phyloP scores from a whole-genome alignment of 1,140 invertebrate species.

The Cyrtorhinus lividipennis region DNA sequence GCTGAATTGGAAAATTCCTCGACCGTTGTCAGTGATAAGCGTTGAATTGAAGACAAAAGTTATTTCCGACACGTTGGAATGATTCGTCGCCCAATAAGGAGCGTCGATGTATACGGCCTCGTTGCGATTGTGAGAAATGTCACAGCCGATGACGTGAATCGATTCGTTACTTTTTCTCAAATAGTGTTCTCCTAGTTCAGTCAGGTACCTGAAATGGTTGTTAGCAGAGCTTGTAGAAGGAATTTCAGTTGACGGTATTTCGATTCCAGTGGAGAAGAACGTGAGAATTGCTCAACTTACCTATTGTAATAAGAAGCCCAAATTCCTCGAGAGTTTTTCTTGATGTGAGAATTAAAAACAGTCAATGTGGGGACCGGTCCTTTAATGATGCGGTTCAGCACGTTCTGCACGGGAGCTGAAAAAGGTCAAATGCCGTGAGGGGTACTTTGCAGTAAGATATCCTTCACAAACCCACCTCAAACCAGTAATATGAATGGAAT shows the following conservation, averaged over 20 bases:
- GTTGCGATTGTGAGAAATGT: conserved; percentile 60
- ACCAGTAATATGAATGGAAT: too few relatives aligned
- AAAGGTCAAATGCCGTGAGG: conserved; percentile 20
- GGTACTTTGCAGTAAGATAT: neutral
- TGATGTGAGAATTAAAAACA: conserved; percentile 55
- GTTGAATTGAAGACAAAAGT: conserved; percentile 72
- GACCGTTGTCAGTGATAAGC: conserved; percentile 67
- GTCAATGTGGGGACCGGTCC: conserved; percentile 60
- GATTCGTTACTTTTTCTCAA: conserved; percentile 76
- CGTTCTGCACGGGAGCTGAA: conserved; percentile 38
- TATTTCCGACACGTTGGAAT: conserved; percentile 69
- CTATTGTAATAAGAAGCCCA: conserved; percentile 77
- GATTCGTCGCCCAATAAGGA: conserved; percentile 66
- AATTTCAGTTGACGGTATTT: too few relatives aligned
- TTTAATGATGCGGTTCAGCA: conserved; percentile 51
- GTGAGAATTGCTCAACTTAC: too few relatives aligned
- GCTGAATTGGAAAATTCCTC: conserved; percentile 72
- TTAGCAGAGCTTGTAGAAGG: neutral
- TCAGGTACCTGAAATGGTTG: conserved; percentile 50
- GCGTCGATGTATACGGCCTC: conserved; percentile 70
- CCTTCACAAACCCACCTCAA: too few relatives aligned
- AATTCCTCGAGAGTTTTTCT: conserved; percentile 65
- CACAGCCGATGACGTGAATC: conserved; percentile 59
- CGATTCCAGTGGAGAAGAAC: neutral
- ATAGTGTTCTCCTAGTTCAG: conserved; percentile 69